Evolutionary conservation across 1,140 invertebrate species (phyloP), one percentile per base, ranked within the genome.

Genomic region (Saccostrea echinata): DNA sequence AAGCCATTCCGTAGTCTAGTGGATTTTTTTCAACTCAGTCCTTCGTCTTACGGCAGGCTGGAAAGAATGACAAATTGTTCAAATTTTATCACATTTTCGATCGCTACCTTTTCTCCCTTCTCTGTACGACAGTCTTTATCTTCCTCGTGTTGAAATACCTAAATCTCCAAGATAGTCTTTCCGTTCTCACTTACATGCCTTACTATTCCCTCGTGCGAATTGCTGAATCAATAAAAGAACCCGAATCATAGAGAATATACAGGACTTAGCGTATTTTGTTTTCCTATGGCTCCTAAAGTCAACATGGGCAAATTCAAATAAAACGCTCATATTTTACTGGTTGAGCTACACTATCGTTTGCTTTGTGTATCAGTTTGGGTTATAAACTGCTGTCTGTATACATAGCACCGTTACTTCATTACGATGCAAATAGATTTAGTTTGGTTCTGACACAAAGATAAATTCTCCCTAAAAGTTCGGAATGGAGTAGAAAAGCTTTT

Each of bases 241-340:
- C 30, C 52, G 1, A 84, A 83, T 83, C 83, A 84, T 76, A 76
- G 88, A 87, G 88, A 90, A 90, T 88, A 90, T 89, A 89, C 88
- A 57, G 64, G 84, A 51, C 53, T 88, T 90, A 52, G 85, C 86
- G 35, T 86, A 84, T 84, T 86, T 88, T 90, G 88, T 90, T 90
- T 90, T 90, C 89, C 88, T 88, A 87, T 33, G 87, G 88, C 83
- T 84, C 52, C 83, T 33, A 88, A 90, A 90, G 89, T 90, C 89
- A 90, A 90, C 89, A 90, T 68, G 52, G 85, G 85, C 84, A 89
- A 90, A 90, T 90, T 89, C 90, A 91, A 91, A 91, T 90, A 91
- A 91, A 91, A 91, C 84, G 86, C 86, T 88, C 84, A 90, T 89
- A 91, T 91, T 90, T 91, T 88, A 91, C 90, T 91, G 88, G 90